A percentile compares a stretch with the other conserved stretches of the same genome.
These are phyloP conservation scores for Apoderus coryli DNA, from an alignment of 2,888 invertebrate genomes.

Conservation along the genomic window DNA sequence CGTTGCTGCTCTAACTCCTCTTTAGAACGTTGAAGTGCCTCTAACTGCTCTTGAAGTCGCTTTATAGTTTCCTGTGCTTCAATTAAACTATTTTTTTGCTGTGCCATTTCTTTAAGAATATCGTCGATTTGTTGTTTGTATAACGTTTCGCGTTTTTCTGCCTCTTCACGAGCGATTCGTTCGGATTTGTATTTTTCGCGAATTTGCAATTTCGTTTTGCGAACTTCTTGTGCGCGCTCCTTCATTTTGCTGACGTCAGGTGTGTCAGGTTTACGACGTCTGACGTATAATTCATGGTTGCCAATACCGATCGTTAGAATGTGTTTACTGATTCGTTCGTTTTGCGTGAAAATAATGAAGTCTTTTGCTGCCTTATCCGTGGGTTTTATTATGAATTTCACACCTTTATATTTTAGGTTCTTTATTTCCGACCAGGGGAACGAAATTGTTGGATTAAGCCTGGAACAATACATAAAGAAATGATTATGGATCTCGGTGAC, in stretches of 20 bases:
- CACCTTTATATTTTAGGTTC: constrained; percentile 97
- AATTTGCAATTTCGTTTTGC: constrained; percentile 52
- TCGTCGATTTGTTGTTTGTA: constrained; percentile 80
- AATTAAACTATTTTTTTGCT: constrained; percentile 53
- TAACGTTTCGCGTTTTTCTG: constrained; percentile 88
- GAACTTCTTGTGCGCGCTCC: constrained; percentile 91
- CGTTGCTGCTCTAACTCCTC: constrained; percentile 76
- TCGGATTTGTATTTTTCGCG: constrained; percentile 83
- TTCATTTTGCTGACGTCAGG: constrained; percentile 99
- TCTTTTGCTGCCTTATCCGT: constrained; percentile 97
- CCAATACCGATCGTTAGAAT: constrained; percentile 98
- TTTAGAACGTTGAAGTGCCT: constrained; percentile 76
- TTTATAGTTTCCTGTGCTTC: constrained; percentile 75
- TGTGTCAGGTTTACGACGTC: constrained; percentile 93
- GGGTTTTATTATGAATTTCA: constrained; percentile 97
- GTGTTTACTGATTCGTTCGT: constrained; percentile 93
- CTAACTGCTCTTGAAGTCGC: constrained; percentile 74
- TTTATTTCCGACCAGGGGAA: constrained; percentile 99
- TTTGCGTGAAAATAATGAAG: constrained; percentile 94
- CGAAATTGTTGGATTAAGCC: constrained; percentile 92
- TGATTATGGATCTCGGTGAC: neutral
- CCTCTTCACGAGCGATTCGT: constrained; percentile 83
- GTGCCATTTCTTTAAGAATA: constrained; percentile 88
- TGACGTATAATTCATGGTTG: constrained; percentile 97
- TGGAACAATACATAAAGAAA: constrained; percentile 34